These are phyloP conservation scores for Melanchra persicariae DNA, from an alignment of 2,888 invertebrate genomes.

Conservation along the genomic window DNA sequence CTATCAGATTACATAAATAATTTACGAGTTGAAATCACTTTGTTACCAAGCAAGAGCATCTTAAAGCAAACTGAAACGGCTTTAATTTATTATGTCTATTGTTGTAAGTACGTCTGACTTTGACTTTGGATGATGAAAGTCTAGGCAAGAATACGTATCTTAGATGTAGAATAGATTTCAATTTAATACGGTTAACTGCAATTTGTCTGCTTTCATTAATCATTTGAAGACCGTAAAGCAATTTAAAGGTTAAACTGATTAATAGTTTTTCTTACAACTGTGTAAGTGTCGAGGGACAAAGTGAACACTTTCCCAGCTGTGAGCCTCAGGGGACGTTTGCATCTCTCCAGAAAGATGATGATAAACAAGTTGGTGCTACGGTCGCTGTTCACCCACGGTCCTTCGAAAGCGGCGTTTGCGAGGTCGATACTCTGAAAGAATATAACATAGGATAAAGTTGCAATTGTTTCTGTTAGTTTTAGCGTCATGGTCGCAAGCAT, in stretches of 20 bases:
- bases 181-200: conserved; percentile 27
- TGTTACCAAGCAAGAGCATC: conserved; percentile 45
- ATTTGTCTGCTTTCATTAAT: conserved; percentile 41
- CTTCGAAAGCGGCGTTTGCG: conserved; percentile 88
- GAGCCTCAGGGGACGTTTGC: conserved; percentile 87
- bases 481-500: too few species aligned
- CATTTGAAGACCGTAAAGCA: conserved; percentile 2
- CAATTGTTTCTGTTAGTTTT: too few species aligned
- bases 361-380: conserved; percentile 80
- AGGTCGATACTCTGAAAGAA: conserved; percentile 85
- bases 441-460: background rate
- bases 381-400: conserved; percentile 85
- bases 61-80: conserved; percentile 45
- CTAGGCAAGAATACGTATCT: conserved; percentile 19
- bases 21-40: conserved; percentile 56
- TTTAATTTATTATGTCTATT: conserved; percentile 51
- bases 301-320: conserved; percentile 90
- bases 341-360: conserved; percentile 87
- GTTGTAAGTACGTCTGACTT: conserved; percentile 31
- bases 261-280: conserved; percentile 79
- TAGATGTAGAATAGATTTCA: conserved; percentile 11
- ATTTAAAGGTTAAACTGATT: background rate
- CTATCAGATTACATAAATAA: conserved; percentile 60
- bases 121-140: conserved; percentile 38
- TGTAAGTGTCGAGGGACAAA: conserved; percentile 89